These are phyloP conservation scores for Acipenser ruthenus DNA, from an alignment of 2,797 vertebrate genomes.

Conservation along the genomic window DNA sequence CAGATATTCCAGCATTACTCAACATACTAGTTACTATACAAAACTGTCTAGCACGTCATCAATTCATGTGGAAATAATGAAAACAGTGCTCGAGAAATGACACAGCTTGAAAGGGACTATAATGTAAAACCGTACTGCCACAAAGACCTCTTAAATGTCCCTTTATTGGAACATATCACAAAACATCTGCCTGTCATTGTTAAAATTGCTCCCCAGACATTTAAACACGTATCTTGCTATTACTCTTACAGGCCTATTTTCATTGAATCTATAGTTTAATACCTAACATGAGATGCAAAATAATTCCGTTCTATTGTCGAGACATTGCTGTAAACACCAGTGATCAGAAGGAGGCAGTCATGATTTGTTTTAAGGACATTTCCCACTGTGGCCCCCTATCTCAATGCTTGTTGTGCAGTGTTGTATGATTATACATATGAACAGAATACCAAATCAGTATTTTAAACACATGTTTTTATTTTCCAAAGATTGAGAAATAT, in stretches of 20 bases:
- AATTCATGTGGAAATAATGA: neutral
- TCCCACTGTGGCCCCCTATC: neutral
- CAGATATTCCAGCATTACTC: too few relatives aligned
- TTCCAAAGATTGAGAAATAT: conserved; percentile 12
- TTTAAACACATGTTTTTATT: neutral
- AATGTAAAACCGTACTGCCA: conserved; percentile 8
- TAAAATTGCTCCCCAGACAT: conserved; percentile 11
- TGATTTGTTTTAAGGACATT: conserved; percentile 17
- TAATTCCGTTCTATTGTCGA: too few relatives aligned
- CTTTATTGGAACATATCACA: conserved; percentile 4
- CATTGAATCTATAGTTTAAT: conserved; percentile 1
- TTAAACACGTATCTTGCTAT: conserved; percentile 10
- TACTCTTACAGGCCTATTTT: conserved; percentile 7
- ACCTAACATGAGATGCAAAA: too few relatives aligned
- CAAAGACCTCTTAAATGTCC: conserved; percentile 10
- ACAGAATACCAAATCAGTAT: neutral
- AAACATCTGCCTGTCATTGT: conserved; percentile 14
- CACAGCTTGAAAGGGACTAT: neutral
- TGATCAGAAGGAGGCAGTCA: conserved; percentile 34
- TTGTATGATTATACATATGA: neutral
- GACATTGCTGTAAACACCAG: neutral
- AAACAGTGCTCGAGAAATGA: neutral
- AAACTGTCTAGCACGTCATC: neutral
- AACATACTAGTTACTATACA: too few relatives aligned
- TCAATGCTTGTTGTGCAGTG: neutral